Evolutionary conservation across 2,113 vertebrate genomes (phyloP), one percentile per base, ranked within the genome.

Genomic region (Pachyramphus minor): DNA sequence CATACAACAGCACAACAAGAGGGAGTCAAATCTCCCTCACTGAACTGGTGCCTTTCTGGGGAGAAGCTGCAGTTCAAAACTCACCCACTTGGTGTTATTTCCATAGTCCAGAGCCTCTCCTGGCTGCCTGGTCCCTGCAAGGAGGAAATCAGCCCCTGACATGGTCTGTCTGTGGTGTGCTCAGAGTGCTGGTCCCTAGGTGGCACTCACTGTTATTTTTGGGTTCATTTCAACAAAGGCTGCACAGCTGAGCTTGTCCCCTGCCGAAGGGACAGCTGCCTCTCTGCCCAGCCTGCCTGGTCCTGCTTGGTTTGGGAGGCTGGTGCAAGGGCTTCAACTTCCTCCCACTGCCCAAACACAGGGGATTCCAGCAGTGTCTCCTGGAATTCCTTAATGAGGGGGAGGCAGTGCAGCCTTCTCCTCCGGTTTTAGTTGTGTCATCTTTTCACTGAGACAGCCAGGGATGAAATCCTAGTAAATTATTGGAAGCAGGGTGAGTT

Each of bases 121-220:
- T 87, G 0, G 2, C 83, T 77, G 73, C 22, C 64, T 87, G 35
- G 42, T 63, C 52, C 19, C 0, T 31, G 20, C 39, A 52, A 67
- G 64, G 52, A 86, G 60, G 71, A 74, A 74, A 89, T 62, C 60
- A 59, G 73, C 47, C 42, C 1, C 73, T 62, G 87, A 58, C 42
- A 30, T 68, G 63, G 69, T 84, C 87, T 86, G 73, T 89, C 77
- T 62, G 53, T 69, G 67, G 78, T 14, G 3, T 3, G 87, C 87
- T 94, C 80, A 33, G 28, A 28, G 64, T 6, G 5, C 86, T 20
- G 35, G 60, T 94, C 94, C 79, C 84, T 89, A 82, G 86, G 89
- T 95, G 93, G 89, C 91, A 89, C 73, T 95, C 12, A 75, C 52
- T 86, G 89, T 66, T 93, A 18, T 79, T 80, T 94, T 91, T 79